Conservation (phyloP, 2,888 invertebrate species). For the Heliconius ismenius region DNA sequence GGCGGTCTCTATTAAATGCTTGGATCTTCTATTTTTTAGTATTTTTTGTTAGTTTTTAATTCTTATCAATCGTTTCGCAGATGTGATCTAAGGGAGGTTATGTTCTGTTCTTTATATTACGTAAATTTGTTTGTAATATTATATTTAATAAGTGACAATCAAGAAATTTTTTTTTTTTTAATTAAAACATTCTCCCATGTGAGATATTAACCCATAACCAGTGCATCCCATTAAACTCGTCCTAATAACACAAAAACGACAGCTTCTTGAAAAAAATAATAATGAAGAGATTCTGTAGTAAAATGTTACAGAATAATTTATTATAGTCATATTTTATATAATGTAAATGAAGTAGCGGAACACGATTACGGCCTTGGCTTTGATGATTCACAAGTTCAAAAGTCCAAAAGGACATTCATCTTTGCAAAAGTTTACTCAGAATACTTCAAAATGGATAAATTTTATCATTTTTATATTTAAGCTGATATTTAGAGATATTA, state of each 20-base stretch:
- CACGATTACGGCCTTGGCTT: conserved; percentile 54
- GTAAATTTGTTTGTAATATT: too few species aligned
- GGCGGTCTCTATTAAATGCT: conserved; percentile 55
- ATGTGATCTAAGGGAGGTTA: conserved; percentile 39
- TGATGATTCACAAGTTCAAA: conserved; percentile 60
- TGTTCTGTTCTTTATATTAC: background rate
- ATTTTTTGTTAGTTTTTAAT: conserved; percentile 36
- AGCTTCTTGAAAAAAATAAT: background rate
- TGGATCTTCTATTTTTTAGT: conserved; percentile 45
- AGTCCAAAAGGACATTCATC: conserved; percentile 53
- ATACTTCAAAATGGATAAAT: conserved; percentile 34
- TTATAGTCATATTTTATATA: conserved; percentile 36
- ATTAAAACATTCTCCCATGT: background rate
- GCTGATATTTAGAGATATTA: background rate
- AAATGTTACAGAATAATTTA: background rate
- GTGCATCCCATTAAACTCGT: background rate
- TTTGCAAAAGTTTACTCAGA: conserved; percentile 52
- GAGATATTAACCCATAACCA: background rate
- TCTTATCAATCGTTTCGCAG: conserved; percentile 42
- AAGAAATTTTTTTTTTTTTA: background rate
- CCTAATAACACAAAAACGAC: background rate
- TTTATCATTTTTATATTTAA: conserved; percentile 3
- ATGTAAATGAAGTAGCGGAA: conserved; percentile 44
- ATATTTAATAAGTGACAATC: background rate
- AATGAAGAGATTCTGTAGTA: background rate